Percentiles rank a stretch among this genome's conserved stretches.
phyloP scores from a whole-genome alignment of 1,140 invertebrate genomes.

The Arctopsyche grandis region DNA sequence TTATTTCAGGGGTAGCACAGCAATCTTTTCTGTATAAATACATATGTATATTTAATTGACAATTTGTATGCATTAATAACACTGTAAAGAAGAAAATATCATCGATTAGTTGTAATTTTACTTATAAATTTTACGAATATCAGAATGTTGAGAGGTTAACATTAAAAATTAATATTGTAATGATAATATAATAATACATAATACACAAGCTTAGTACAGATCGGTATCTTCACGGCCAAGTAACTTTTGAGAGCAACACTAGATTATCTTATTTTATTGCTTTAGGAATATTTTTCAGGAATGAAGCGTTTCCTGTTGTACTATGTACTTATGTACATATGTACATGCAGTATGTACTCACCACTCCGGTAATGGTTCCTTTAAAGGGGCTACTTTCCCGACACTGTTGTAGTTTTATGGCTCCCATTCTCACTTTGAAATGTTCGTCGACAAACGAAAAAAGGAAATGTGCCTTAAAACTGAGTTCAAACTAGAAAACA shows the following conservation, averaged over 20 bases:
- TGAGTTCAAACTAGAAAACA: too few species aligned
- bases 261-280: constrained; percentile 53
- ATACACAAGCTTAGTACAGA: too few species aligned
- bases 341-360: not conserved
- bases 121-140: too few species aligned
- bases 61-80: not conserved
- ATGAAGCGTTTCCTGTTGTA: constrained; percentile 36
- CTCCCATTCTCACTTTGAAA: not conserved
- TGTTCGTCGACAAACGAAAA: not conserved
- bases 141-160: too few species aligned
- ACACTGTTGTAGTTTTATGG: constrained; percentile 31
- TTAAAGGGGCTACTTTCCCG: constrained; percentile 35
- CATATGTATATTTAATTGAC: not conserved
- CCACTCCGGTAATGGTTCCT: constrained; percentile 12
- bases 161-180: too few species aligned
- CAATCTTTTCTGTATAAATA: not conserved
- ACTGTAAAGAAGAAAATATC: too few species aligned
- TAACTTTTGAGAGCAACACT: constrained; percentile 34
- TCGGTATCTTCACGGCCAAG: constrained; percentile 24
- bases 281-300: constrained; percentile 40
- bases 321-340: too few species aligned
- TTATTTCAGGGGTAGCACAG: constrained; percentile 23
- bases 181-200: too few species aligned
- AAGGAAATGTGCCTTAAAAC: too few species aligned
- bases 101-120: too few species aligned